Percentiles rank a stretch among this genome's conserved stretches.
Evolutionary conservation across 2,797 vertebrate species (phyloP).

Genomic region (Sebastolobus alascanus): DNA sequence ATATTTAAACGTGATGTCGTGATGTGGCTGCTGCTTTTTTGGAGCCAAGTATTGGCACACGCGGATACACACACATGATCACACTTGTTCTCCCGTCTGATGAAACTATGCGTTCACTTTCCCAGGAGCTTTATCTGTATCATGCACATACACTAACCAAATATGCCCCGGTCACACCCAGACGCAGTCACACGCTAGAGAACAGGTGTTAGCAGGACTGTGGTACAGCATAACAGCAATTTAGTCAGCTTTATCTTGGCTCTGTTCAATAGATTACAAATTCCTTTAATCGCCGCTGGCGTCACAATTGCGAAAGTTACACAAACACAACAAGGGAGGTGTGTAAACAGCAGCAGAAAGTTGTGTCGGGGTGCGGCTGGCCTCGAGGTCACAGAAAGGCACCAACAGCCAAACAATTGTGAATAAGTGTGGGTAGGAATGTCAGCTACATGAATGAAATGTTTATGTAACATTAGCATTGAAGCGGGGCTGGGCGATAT

Average conservation of each 20-base stretch:
- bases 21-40: background rate
- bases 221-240: slow-evolving; percentile 27
- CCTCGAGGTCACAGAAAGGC: background rate
- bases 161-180: slow-evolving; percentile 13
- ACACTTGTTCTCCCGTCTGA: slow-evolving; percentile 12
- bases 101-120: slow-evolving; percentile 4
- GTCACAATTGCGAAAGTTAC: slow-evolving; percentile 21
- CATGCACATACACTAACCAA: background rate
- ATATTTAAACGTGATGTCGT: slow-evolving; percentile 9
- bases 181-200: slow-evolving; percentile 24
- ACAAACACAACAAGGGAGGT: slow-evolving; percentile 2
- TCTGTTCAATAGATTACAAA: slow-evolving; percentile 33
- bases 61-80: slow-evolving; percentile 5
- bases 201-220: slow-evolving; percentile 48
- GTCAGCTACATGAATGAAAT: slow-evolving; percentile 2
- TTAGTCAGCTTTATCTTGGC: slow-evolving; percentile 28
- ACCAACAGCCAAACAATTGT: background rate
- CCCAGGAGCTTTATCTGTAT: slow-evolving; percentile 7
- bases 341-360: slow-evolving; percentile 30
- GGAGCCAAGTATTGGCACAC: background rate
- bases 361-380: background rate
- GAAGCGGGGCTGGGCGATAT: background rate
- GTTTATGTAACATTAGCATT: background rate
- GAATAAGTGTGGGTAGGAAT: background rate
- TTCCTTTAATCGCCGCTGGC: slow-evolving; percentile 17